A percentile compares a stretch with the other conserved stretches of the same genome.
Evolutionary conservation across 2,888 invertebrate genomes (phyloP).

Genomic region (Panopea generosa): DNA sequence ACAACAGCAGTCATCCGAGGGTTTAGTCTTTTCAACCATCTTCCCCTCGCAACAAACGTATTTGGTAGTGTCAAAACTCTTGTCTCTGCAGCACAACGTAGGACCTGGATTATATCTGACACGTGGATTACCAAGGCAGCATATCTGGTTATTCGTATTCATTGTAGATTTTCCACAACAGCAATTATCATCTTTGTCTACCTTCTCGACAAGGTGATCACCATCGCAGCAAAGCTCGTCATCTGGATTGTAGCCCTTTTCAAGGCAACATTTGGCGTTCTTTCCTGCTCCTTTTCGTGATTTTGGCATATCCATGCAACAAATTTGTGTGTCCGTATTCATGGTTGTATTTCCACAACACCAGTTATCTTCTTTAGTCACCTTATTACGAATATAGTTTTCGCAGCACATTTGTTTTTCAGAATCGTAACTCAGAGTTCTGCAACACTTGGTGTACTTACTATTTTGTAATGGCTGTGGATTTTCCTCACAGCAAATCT

Average conservation of each 20-base stretch:
- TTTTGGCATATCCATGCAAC: slow-evolving; percentile 42
- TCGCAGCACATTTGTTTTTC: slow-evolving; percentile 33
- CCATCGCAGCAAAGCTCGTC: slow-evolving; percentile 43
- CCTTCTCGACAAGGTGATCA: slow-evolving; percentile 25
- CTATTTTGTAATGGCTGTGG: slow-evolving; percentile 35
- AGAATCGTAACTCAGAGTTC: slow-evolving; percentile 36
- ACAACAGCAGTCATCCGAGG: slow-evolving; percentile 50
- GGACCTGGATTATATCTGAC: slow-evolving; percentile 24
- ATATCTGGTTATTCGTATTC: slow-evolving; percentile 32
- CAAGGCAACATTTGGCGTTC: slow-evolving; percentile 38
- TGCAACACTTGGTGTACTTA: slow-evolving; percentile 43
- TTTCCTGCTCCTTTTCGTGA: slow-evolving; percentile 35
- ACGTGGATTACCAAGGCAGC: slow-evolving; percentile 37
- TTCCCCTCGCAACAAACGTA: slow-evolving; percentile 44
- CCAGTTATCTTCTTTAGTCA: slow-evolving; percentile 30
- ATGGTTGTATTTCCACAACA: slow-evolving; percentile 53
- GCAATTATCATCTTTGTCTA: slow-evolving; percentile 30
- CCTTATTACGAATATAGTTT: slow-evolving; percentile 33
- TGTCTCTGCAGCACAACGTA: slow-evolving; percentile 44
- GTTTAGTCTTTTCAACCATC: slow-evolving; percentile 30
- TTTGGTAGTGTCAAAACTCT: slow-evolving; percentile 43
- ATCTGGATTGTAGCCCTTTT: slow-evolving; percentile 40
- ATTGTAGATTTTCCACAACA: slow-evolving; percentile 53
- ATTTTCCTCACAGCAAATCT: slow-evolving; percentile 50
- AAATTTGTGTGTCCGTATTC: slow-evolving; percentile 32